These are phyloP conservation scores for Calycopis cecrops DNA, from an alignment of 1,140 invertebrate species.

Conservation along the genomic window DNA sequence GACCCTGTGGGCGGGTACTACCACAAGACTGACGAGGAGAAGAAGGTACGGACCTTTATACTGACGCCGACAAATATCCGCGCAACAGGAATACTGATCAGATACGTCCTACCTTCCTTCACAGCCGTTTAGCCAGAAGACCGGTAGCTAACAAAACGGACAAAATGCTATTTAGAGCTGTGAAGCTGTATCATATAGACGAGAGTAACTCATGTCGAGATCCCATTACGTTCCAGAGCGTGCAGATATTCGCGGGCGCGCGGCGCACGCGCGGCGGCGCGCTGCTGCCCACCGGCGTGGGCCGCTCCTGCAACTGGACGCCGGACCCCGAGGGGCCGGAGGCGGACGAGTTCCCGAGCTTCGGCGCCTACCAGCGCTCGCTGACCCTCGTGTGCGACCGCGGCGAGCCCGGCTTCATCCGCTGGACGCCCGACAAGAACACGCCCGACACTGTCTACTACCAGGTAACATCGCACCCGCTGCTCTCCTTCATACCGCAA, in stretches of 20 bases:
- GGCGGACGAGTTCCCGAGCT: slow-evolving; percentile 88
- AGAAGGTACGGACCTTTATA: slow-evolving; percentile 74
- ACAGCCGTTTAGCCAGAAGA: too few relatives aligned
- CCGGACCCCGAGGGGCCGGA: slow-evolving; percentile 81
- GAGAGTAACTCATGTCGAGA: too few relatives aligned
- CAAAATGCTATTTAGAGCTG: too few relatives aligned
- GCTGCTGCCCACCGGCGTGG: slow-evolving; percentile 82
- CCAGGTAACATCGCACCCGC: slow-evolving; percentile 76
- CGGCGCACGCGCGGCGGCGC: slow-evolving; percentile 79
- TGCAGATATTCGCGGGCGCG: slow-evolving; percentile 89
- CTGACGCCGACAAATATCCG: background rate
- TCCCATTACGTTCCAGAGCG: slow-evolving; percentile 81
- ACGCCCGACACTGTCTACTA: slow-evolving; percentile 95
- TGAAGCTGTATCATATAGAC: too few relatives aligned
- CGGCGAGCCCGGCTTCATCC: slow-evolving; percentile 89
- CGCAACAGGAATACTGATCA: too few relatives aligned
- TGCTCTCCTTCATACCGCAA: too few relatives aligned
- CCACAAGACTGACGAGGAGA: slow-evolving; percentile 89
- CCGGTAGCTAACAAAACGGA: too few relatives aligned
- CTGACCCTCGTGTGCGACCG: slow-evolving; percentile 87
- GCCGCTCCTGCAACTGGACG: slow-evolving; percentile 90
- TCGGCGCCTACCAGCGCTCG: slow-evolving; percentile 91
- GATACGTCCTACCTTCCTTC: too few relatives aligned
- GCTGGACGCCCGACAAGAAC: slow-evolving; percentile 90
- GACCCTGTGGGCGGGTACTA: slow-evolving; percentile 93